phyloP scores from a whole-genome alignment of 2,113 vertebrate genomes.

The Callipepla californica region DNA sequence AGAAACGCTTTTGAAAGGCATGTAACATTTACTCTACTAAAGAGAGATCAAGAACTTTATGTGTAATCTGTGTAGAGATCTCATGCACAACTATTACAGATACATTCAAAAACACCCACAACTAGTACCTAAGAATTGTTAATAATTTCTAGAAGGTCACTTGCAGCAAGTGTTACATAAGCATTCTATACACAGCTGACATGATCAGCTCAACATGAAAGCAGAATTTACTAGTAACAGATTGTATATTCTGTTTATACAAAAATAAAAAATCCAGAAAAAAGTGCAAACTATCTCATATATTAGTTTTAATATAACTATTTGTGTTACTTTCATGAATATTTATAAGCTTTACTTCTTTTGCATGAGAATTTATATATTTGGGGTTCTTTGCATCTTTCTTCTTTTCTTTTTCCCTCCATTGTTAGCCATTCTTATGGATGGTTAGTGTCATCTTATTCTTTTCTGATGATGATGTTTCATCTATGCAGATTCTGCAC shows the following conservation, averaged over 20 bases:
- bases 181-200: not conserved
- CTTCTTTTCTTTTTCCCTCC: not conserved
- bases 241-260: not conserved
- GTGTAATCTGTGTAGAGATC: not conserved
- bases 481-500: not conserved
- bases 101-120: not conserved
- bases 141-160: not conserved
- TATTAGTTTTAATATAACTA: not conserved
- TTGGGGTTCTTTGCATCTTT: not conserved
- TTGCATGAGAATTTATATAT: not conserved
- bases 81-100: not conserved
- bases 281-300: not conserved
- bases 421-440: not conserved
- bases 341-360: not conserved
- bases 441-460: not conserved
- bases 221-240: not conserved
- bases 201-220: not conserved
- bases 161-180: not conserved
- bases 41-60: not conserved
- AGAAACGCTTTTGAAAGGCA: not conserved
- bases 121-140: slow-evolving; percentile 7
- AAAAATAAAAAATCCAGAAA: not conserved
- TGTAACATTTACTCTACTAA: not conserved
- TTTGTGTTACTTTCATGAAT: not conserved
- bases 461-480: not conserved